These are phyloP conservation scores for Liodrosophila aerea DNA, from an alignment of 2,888 invertebrate genomes.

Conservation along the genomic window DNA sequence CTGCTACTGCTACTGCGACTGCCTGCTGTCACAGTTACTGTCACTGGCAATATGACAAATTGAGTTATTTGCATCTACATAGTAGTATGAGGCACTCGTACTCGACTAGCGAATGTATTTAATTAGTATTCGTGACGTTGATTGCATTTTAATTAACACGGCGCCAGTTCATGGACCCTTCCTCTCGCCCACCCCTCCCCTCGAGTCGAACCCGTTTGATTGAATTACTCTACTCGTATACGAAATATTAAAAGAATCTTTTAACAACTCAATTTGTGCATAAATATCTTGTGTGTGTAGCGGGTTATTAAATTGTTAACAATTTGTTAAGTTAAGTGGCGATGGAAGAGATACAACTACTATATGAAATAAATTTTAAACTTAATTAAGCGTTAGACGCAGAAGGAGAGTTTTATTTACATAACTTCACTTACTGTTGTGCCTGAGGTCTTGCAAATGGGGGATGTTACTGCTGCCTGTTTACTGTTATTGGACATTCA, in stretches of 20 bases:
- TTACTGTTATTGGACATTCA: constrained; percentile 53
- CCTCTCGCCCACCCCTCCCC: constrained; percentile 7
- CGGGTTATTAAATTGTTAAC: constrained; percentile 60
- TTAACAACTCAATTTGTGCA: constrained; percentile 76
- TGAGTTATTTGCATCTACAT: constrained; percentile 72
- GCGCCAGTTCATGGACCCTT: constrained; percentile 60
- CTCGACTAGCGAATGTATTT: constrained; percentile 59
- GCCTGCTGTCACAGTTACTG: constrained; percentile 19
- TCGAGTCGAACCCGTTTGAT: constrained; percentile 60
- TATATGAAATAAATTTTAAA: constrained; percentile 1
- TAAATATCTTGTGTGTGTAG: constrained; percentile 15
- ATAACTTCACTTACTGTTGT: too few species aligned
- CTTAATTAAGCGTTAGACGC: neutral
- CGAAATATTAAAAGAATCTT: constrained; percentile 71
- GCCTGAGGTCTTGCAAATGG: too few species aligned
- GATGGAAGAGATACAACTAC: constrained; percentile 17
- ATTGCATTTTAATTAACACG: constrained; percentile 78
- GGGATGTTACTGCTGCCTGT: too few species aligned
- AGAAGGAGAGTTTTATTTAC: neutral
- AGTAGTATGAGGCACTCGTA: constrained; percentile 4
- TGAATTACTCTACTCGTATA: constrained; percentile 37
- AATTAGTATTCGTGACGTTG: constrained; percentile 76
- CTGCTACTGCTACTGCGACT: constrained; percentile 16
- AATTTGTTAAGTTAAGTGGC: constrained; percentile 32
- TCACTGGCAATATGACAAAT: constrained; percentile 59